Base-by-base conservation (phyloP, 2,797 vertebrate species). In the Oophaga sylvatica region DNA sequence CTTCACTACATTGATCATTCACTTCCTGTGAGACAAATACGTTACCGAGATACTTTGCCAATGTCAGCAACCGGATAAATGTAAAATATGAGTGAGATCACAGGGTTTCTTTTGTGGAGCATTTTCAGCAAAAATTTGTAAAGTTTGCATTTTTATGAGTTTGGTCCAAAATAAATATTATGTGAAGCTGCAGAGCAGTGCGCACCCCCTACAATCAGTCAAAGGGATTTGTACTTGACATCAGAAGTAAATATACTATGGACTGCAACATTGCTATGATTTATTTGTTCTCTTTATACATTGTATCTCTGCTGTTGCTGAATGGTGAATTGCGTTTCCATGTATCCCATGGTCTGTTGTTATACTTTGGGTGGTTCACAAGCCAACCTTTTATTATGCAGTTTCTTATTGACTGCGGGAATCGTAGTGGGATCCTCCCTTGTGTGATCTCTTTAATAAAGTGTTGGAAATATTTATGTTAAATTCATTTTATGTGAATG, bases 71-170 rank as follows among this genome's bases (percentile, higher is more conserved):
- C 20, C 16, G 81, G 29, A 83, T 60, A 84, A 29, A 73, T 16
- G 56, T 88, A 73, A 84, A 80, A 84, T 80, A 80, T 63, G 76
- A 70, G 29, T 5, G 5, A 78, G 29, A 45, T 68, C 62, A 16
- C 53, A 7, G 5, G 83, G 41, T 70, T 75, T 79, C 81, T 79
- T 9, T 41, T 26, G 35, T 41, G 8, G 41, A 22, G 29, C 29
- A 22, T 73, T n/a, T 41, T 29, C 20, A 81, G 13, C 56, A 41
- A 29, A 87, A 87, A 73, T 63, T 48, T 31, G 22, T 26, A 11
- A 60, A 48, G 17, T 75, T 81, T 73, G 57, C 67, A 77, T 85
- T 62, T 84, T 84, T 35, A 84, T 75, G 71, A 84, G 71, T 84
- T 83, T 83, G 81, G 65, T 17, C 67, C 45, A 15, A 83, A 68